Conservation (phyloP, 2,888 invertebrate species). For the Trachelus stipa region DNA sequence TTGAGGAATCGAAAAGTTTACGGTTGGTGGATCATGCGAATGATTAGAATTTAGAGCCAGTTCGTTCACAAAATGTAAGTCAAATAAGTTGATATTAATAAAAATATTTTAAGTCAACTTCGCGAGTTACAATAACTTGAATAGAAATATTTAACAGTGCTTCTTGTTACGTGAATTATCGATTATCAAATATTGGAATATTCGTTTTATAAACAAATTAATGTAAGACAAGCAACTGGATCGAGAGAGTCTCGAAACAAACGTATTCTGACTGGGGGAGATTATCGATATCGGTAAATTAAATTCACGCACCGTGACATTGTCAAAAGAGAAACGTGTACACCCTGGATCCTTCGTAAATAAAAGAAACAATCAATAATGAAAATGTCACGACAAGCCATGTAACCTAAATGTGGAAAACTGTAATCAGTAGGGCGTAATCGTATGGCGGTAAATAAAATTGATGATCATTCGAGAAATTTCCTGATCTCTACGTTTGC, state of each 20-base stretch:
- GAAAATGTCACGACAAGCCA: background rate
- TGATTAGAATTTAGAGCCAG: no score
- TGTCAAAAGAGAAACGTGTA: background rate
- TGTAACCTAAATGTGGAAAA: background rate
- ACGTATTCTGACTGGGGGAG: background rate
- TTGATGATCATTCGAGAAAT: constrained; percentile 24
- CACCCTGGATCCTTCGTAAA: background rate
- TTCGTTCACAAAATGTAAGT: no score
- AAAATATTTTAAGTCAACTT: no score
- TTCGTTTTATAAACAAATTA: no score
- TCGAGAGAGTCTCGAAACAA: background rate
- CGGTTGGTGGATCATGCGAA: no score
- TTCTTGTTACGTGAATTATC: background rate
- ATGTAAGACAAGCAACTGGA: no score
- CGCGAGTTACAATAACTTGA: background rate
- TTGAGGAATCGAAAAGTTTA: no score
- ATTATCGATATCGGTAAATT: background rate
- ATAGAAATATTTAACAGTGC: background rate
- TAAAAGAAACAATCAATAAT: background rate
- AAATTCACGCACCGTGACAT: background rate
- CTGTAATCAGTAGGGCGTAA: background rate
- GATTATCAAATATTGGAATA: background rate
- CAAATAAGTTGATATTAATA: no score
- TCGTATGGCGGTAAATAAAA: constrained; percentile 9
- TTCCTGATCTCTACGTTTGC: constrained; percentile 10